Percentiles rank a stretch among this genome's conserved stretches.
phyloP scores from a whole-genome alignment of 2,888 invertebrate genomes.

The Sclerodermus sp. region DNA sequence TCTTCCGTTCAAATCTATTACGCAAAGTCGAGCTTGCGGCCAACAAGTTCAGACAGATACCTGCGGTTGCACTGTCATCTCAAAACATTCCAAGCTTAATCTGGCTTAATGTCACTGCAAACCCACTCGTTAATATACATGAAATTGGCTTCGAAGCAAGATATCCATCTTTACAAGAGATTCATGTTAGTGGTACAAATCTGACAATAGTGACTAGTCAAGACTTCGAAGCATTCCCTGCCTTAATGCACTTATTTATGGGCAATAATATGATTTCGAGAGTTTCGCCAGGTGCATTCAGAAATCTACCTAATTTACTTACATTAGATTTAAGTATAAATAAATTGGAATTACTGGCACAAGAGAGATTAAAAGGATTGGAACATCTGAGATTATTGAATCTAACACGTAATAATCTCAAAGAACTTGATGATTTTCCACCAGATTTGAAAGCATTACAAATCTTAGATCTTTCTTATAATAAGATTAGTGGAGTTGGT shows the following conservation, averaged over 20 bases:
- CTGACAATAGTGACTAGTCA: conserved; percentile 80
- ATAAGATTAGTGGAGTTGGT: conserved; percentile 76
- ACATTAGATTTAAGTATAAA: conserved; percentile 82
- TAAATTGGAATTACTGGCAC: conserved; percentile 79
- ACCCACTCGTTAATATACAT: conserved; percentile 76
- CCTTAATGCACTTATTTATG: conserved; percentile 74
- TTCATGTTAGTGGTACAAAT: conserved; percentile 79
- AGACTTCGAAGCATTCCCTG: conserved; percentile 83
- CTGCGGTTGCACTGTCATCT: conserved; percentile 74
- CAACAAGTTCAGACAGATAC: conserved; percentile 80
- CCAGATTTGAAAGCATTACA: conserved; percentile 76
- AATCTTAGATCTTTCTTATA: conserved; percentile 79
- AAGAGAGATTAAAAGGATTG: conserved; percentile 81
- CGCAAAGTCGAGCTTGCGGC: conserved; percentile 76
- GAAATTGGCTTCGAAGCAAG: conserved; percentile 69
- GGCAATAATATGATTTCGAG: conserved; percentile 74
- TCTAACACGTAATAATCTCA: conserved; percentile 80
- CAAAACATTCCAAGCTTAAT: conserved; percentile 72
- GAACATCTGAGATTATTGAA: conserved; percentile 74
- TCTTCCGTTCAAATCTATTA: conserved; percentile 71
- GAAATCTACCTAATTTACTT: conserved; percentile 73
- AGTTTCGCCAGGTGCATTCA: conserved; percentile 84
- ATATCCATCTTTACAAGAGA: conserved; percentile 79
- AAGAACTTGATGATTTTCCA: conserved; percentile 80
- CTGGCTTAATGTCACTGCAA: conserved; percentile 81